phyloP scores from a whole-genome alignment of 2,113 vertebrate species.

The Anarhynchus alexandrinus region DNA sequence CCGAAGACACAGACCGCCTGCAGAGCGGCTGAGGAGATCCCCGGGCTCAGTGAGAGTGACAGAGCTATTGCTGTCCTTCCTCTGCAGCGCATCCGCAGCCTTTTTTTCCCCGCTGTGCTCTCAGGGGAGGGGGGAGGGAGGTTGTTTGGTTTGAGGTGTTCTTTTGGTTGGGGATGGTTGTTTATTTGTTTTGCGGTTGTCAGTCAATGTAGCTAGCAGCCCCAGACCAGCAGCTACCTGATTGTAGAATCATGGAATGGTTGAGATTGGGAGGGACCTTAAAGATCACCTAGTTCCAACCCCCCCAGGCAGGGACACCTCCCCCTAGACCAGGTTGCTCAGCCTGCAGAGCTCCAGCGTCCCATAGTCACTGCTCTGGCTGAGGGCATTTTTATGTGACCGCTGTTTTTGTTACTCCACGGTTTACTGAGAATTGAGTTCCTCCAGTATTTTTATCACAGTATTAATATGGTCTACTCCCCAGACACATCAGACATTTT shows the following conservation, averaged over 20 bases:
- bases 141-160: background rate
- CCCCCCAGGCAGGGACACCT: too few species aligned
- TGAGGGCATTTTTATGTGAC: background rate
- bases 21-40: background rate
- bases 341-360: background rate
- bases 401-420: background rate
- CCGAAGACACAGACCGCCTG: background rate
- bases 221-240: too few species aligned
- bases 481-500: background rate
- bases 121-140: background rate
- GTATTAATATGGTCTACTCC: background rate
- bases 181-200: background rate
- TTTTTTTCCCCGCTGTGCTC: background rate
- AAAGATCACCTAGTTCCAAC: too few species aligned
- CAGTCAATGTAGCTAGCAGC: too few species aligned
- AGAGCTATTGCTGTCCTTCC: background rate
- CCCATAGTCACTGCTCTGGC: background rate
- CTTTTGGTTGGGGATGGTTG: background rate
- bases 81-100: fast-evolving
- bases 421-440: background rate
- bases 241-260: too few species aligned
- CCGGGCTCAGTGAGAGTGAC: background rate
- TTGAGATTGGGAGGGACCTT: too few species aligned
- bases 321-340: too few species aligned
- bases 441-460: background rate